Percentiles rank a stretch among this genome's conserved stretches.
Conservation (phyloP, 92 coral and sea anemone species). For the Bergia puertoricense region DNA sequence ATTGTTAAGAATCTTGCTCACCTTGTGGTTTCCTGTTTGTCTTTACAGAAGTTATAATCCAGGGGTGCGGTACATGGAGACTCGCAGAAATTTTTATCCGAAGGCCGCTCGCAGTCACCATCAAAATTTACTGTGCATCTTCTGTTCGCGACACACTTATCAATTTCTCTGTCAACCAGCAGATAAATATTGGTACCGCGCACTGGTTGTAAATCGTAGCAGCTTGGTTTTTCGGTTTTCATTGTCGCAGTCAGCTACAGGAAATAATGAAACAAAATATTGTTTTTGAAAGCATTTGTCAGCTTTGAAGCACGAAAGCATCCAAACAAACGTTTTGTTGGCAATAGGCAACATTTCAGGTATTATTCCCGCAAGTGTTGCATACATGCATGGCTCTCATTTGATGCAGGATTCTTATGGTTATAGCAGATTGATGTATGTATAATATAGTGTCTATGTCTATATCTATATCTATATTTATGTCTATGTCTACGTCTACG, state of each 20-base stretch:
- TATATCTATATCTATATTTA: too few species aligned
- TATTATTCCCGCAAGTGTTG: too few species aligned
- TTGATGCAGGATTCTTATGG: too few species aligned
- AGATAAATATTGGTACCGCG: slow-evolving; percentile 4
- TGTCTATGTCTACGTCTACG: too few species aligned
- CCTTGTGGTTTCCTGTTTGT: slow-evolving; percentile 47
- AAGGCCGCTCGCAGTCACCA: slow-evolving; percentile 51
- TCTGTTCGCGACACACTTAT: not conserved
- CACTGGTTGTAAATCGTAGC: slow-evolving; percentile 6
- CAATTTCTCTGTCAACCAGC: not conserved
- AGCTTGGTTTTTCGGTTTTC: not conserved
- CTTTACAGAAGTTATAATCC: slow-evolving; percentile 65
- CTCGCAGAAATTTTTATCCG: slow-evolving; percentile 47
- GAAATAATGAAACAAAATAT: not conserved
- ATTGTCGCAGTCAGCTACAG: not conserved
- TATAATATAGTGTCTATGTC: too few species aligned
- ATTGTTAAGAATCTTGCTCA: too few species aligned
- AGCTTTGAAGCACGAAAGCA: not conserved
- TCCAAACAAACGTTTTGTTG: not conserved
- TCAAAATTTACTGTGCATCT: not conserved
- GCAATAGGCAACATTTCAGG: too few species aligned
- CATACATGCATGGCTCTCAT: too few species aligned
- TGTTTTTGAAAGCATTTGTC: too few species aligned
- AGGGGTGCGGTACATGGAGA: slow-evolving; percentile 68
- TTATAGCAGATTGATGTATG: too few species aligned